Evolutionary conservation across 2,888 invertebrate species (phyloP).

Genomic region (Ectemnius lituratus): DNA sequence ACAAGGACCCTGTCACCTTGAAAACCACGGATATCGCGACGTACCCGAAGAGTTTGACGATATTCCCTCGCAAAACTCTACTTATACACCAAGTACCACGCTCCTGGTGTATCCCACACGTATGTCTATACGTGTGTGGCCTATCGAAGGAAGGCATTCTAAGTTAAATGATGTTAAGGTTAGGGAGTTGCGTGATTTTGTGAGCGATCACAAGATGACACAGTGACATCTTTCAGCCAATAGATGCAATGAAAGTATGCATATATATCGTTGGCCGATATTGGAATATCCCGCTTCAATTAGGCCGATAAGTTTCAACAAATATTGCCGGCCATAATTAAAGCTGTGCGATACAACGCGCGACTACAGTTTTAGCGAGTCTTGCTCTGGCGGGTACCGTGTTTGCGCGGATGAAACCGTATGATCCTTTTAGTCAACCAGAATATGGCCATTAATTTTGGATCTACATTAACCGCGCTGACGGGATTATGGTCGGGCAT

Average conservation of each 20-base stretch:
- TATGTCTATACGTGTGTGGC: too few species aligned
- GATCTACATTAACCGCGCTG: slow-evolving; percentile 7
- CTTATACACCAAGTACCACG: too few species aligned
- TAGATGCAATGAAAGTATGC: too few species aligned
- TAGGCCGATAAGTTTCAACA: not conserved
- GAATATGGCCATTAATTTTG: slow-evolving; percentile 9
- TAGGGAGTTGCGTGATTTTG: too few species aligned
- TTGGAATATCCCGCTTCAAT: too few species aligned
- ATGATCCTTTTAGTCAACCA: slow-evolving; percentile 4
- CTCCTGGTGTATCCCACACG: too few species aligned
- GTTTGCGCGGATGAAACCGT: slow-evolving; percentile 1
- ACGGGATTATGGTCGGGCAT: slow-evolving; percentile 1
- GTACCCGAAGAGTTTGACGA: slow-evolving; percentile 20
- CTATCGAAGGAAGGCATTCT: too few species aligned
- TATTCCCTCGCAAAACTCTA: not conserved
- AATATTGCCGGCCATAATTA: slow-evolving; percentile 56
- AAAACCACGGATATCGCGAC: slow-evolving; percentile 37
- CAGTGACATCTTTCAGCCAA: too few species aligned
- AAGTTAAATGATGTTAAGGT: too few species aligned
- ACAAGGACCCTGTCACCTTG: slow-evolving; percentile 51
- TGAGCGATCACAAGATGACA: too few species aligned
- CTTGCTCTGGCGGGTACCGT: not conserved
- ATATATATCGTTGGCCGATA: too few species aligned
- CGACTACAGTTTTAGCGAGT: slow-evolving; percentile 43
- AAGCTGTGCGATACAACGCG: slow-evolving; percentile 49